Evolutionary conservation across 2,113 vertebrate species (phyloP).

Genomic region (Sylvia atricapilla): DNA sequence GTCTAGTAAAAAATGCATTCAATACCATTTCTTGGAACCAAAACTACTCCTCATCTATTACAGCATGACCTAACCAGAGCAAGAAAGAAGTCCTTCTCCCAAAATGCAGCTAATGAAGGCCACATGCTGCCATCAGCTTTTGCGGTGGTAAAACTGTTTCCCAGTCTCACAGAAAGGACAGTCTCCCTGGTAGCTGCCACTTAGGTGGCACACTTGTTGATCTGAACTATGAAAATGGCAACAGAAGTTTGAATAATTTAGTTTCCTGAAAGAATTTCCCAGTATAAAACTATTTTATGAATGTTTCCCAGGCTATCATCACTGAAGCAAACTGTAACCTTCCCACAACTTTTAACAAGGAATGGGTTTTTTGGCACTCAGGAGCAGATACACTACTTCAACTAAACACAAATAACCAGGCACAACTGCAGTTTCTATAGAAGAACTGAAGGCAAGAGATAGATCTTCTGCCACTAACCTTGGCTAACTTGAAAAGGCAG

Average conservation of each 20-base stretch:
- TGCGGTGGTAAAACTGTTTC: neutral
- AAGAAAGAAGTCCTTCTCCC: neutral
- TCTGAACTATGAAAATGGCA: neutral
- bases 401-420: neutral
- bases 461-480: neutral
- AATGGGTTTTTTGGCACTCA: neutral
- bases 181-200: neutral
- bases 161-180: neutral
- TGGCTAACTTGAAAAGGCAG: neutral
- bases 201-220: neutral
- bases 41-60: neutral
- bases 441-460: neutral
- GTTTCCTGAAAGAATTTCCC: neutral
- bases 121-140: neutral
- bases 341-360: neutral
- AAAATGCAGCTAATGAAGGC: neutral
- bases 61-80: neutral
- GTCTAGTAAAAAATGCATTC: neutral
- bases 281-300: neutral
- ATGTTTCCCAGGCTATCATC: neutral
- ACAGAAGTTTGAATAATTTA: neutral
- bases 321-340: neutral
- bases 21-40: neutral
- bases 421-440: neutral
- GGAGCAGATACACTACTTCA: neutral